Evolutionary conservation across 2,113 vertebrate genomes (phyloP).

Genomic region (Labrus mixtus): DNA sequence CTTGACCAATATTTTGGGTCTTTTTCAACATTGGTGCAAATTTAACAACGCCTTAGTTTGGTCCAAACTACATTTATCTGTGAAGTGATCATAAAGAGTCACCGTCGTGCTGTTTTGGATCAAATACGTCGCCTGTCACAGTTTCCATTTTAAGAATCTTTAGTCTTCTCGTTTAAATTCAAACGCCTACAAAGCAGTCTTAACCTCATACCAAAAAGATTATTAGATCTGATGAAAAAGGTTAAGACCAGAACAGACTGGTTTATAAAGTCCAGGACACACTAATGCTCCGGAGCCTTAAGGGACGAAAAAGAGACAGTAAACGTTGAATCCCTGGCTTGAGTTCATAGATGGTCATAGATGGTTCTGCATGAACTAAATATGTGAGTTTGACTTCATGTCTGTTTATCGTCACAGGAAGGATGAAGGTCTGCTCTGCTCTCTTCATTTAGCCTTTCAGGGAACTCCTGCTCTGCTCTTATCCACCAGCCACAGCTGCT

Average conservation of each 20-base stretch:
- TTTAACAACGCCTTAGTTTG: too few species aligned
- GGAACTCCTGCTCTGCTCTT: slow-evolving; percentile 62
- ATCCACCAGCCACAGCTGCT: slow-evolving; percentile 77
- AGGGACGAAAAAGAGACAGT: background rate
- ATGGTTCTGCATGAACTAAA: slow-evolving; percentile 18
- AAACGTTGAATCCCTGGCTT: background rate
- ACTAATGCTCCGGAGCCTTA: background rate
- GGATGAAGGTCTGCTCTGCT: slow-evolving; percentile 56
- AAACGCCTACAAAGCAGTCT: background rate
- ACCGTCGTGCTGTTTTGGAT: too few species aligned
- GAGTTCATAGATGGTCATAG: slow-evolving; percentile 37
- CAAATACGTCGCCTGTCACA: too few species aligned
- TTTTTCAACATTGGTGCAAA: too few species aligned
- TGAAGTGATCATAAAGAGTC: too few species aligned
- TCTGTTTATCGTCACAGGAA: slow-evolving; percentile 67
- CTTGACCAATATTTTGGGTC: too few species aligned
- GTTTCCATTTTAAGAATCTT: background rate
- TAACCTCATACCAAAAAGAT: too few species aligned
- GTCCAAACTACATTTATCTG: too few species aligned
- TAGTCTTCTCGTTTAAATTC: slow-evolving; percentile 1
- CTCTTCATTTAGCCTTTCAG: slow-evolving; percentile 61
- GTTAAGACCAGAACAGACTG: slow-evolving; percentile 12
- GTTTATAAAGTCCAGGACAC: slow-evolving; percentile 38
- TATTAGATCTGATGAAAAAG: too few species aligned
- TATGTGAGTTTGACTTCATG: slow-evolving; percentile 29